Conservation (phyloP, 1,140 invertebrate genomes). For the Drusus annulatus region DNA sequence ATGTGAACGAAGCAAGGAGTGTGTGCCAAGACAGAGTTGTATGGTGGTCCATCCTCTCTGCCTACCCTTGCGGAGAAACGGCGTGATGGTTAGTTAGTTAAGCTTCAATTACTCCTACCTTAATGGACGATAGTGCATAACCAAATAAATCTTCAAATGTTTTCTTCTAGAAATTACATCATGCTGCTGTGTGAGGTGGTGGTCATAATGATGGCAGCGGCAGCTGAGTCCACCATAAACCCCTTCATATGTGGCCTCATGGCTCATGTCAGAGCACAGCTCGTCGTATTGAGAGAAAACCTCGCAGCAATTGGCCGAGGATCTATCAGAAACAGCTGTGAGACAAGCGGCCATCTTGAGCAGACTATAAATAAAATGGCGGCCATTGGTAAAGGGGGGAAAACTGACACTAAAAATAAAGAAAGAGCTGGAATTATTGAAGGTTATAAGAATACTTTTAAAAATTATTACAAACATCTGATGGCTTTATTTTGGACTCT, state of each 20-base stretch:
- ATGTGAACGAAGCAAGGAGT: too few species aligned
- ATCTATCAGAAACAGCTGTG: not conserved
- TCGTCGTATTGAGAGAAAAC: conserved; percentile 34
- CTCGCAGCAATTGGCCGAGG: conserved; percentile 36
- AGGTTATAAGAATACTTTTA: too few species aligned
- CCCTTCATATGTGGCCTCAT: conserved; percentile 52
- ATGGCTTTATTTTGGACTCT: not conserved
- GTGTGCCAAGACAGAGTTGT: too few species aligned
- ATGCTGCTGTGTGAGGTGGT: not conserved
- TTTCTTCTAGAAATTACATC: not conserved
- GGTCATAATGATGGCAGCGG: not conserved
- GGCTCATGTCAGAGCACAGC: conserved; percentile 46
- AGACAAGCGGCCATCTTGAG: conserved; percentile 2
- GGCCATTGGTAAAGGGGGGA: not conserved
- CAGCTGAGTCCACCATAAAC: conserved; percentile 45
- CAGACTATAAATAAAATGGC: not conserved
- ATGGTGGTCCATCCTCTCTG: too few species aligned
- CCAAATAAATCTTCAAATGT: not conserved
- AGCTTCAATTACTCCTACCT: not conserved
- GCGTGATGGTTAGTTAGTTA: too few species aligned
- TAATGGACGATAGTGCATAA: not conserved
- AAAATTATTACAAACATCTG: not conserved
- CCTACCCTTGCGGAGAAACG: too few species aligned
- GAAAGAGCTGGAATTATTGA: not conserved
- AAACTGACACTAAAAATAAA: not conserved